Percentiles rank a stretch among this genome's conserved stretches.
Conservation (phyloP, 1,140 invertebrate species). For the Pristionchus pacificus region DNA sequence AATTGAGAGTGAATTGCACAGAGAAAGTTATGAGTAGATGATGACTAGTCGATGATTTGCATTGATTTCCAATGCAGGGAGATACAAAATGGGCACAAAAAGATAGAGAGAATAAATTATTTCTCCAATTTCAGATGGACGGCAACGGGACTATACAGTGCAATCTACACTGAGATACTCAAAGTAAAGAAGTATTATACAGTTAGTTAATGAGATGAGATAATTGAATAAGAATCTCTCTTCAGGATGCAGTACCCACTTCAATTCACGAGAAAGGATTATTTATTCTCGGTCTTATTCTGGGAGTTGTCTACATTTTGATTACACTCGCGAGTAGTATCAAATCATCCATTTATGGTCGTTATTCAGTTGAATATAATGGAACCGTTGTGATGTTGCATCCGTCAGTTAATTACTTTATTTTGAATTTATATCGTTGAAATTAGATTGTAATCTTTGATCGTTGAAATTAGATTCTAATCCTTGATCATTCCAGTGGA, state of each 20-base stretch:
- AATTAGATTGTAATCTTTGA: background rate
- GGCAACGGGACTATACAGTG: background rate
- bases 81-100: background rate
- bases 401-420: background rate
- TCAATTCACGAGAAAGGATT: background rate
- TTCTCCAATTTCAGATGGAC: constrained; percentile 1
- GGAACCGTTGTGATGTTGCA: background rate
- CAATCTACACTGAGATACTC: background rate
- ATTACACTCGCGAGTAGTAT: background rate
- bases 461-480: background rate
- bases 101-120: background rate
- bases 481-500: background rate
- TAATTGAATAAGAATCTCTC: background rate
- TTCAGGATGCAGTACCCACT: background rate
- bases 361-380: background rate
- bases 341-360: background rate
- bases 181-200: no score
- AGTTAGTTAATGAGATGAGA: background rate
- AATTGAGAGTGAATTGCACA: no score
- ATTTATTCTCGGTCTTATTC: background rate
- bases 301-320: background rate
- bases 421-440: background rate
- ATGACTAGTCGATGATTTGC: no score
- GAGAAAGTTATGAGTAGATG: no score
- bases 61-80: background rate